A percentile compares a stretch with the other conserved stretches of the same genome.
phyloP scores from a whole-genome alignment of 1,140 invertebrate genomes.

The Myzus persicae region DNA sequence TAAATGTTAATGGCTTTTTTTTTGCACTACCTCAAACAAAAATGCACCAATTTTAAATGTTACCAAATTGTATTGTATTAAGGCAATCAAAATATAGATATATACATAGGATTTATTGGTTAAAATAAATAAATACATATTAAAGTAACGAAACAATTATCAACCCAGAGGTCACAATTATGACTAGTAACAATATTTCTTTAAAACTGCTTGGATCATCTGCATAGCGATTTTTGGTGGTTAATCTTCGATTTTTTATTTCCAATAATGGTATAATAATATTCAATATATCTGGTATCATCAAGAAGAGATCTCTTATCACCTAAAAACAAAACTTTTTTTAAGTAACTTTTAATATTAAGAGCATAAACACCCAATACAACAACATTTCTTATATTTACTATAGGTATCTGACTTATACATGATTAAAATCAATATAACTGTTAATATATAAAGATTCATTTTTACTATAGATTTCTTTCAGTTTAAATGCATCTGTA shows the following conservation, averaged over 20 bases:
- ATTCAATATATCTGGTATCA: slow-evolving; percentile 78
- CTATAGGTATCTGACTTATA: neutral
- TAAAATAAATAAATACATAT: slow-evolving; percentile 9
- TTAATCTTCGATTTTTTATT: neutral
- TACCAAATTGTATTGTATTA: slow-evolving; percentile 26
- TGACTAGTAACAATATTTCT: slow-evolving; percentile 45
- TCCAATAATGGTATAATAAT: slow-evolving; percentile 68
- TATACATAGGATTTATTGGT: slow-evolving; percentile 23
- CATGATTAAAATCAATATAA: neutral
- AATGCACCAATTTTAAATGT: slow-evolving; percentile 50
- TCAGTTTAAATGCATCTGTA: neutral
- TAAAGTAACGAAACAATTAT: slow-evolving; percentile 51
- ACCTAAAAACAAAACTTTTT: slow-evolving; percentile 66
- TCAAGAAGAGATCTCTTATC: slow-evolving; percentile 76
- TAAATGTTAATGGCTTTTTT: slow-evolving; percentile 24
- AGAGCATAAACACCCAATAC: neutral
- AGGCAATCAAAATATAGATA: slow-evolving; percentile 31
- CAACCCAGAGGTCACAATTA: slow-evolving; percentile 38
- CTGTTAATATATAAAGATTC: neutral
- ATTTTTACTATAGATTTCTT: too few relatives aligned
- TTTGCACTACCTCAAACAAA: slow-evolving; percentile 35
- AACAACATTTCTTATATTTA: neutral
- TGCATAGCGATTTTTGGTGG: neutral
- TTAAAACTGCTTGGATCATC: slow-evolving; percentile 30
- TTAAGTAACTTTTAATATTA: neutral